Percentiles rank a stretch among this genome's conserved stretches.
Conservation (phyloP, 2,888 invertebrate species). For the Ligdia adustata region DNA sequence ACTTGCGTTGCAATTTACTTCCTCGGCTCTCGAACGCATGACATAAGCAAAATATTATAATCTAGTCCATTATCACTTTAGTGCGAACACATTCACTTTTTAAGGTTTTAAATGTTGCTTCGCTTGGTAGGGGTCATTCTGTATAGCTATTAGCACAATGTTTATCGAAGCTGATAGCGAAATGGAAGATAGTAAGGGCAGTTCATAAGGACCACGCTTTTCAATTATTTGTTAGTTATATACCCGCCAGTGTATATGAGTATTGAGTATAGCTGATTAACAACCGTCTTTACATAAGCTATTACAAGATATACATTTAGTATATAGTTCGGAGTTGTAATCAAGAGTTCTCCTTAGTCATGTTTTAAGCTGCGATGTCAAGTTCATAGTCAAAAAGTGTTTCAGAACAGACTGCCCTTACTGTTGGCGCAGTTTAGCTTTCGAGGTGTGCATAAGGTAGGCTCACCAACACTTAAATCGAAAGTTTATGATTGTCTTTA, state of each 20-base stretch:
- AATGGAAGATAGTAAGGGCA: conserved; percentile 8
- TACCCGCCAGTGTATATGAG: no score
- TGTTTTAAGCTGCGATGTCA: no score
- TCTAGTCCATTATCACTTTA: conserved; percentile 58
- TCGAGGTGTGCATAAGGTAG: conserved; percentile 55
- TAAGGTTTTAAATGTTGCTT: conserved; percentile 51
- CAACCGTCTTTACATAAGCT: no score
- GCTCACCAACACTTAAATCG: conserved; percentile 62
- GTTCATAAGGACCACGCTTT: no score
- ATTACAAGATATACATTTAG: no score
- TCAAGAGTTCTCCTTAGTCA: no score
- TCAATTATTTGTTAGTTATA: no score
- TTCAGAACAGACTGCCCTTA: conserved; percentile 9
- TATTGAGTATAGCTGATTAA: no score
- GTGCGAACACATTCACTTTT: conserved; percentile 50
- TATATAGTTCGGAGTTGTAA: no score
- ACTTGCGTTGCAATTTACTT: conserved; percentile 17
- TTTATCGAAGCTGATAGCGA: conserved; percentile 35
- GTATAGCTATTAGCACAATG: conserved; percentile 50
- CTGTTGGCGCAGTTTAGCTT: conserved; percentile 9
- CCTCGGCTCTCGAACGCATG: conserved; percentile 47
- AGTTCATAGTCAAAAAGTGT: no score
- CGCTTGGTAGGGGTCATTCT: conserved; percentile 46
- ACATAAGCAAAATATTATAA: conserved; percentile 50
- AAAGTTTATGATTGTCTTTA: conserved; percentile 71